These are phyloP conservation scores for Margaritifera margaritifera DNA, from an alignment of 2,888 invertebrate species.

Conservation along the genomic window DNA sequence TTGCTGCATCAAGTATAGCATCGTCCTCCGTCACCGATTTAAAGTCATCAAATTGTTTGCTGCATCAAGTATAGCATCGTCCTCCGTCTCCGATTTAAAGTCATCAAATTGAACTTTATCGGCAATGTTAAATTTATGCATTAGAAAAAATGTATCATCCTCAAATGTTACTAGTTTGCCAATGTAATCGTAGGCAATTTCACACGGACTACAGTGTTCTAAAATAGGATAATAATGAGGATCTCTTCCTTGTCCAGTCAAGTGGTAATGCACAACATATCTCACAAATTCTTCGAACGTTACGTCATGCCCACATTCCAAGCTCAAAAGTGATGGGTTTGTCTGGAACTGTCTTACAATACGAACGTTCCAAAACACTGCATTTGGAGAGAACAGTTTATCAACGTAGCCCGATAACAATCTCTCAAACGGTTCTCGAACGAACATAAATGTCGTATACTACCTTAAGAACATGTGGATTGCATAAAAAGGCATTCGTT, in stretches of 20 bases:
- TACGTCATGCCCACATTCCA: constrained; percentile 45
- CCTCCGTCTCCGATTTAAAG: constrained; percentile 33
- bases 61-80: constrained; percentile 33
- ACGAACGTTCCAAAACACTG: constrained; percentile 33
- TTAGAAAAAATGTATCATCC: constrained; percentile 39
- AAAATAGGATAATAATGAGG: constrained; percentile 46
- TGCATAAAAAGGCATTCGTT: constrained; percentile 33
- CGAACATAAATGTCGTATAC: constrained; percentile 42
- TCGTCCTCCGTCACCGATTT: constrained; percentile 34
- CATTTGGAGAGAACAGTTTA: constrained; percentile 47
- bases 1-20: constrained; percentile 31
- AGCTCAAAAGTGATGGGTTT: constrained; percentile 24
- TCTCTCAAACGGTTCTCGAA: constrained; percentile 46
- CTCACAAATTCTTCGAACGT: constrained; percentile 49
- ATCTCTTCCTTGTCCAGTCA: constrained; percentile 29
- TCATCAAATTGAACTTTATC: constrained; percentile 21
- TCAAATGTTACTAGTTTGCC: constrained; percentile 48
- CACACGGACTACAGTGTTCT: constrained; percentile 46
- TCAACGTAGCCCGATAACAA: constrained; percentile 49
- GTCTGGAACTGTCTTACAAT: constrained; percentile 30
- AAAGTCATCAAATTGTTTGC: constrained; percentile 29
- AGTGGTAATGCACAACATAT: constrained; percentile 41
- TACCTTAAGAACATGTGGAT: constrained; percentile 29
- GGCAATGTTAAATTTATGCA: constrained; percentile 22
- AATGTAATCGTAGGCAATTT: constrained; percentile 40